phyloP scores from a whole-genome alignment of 1,140 invertebrate species.

The Drosophila rufa region DNA sequence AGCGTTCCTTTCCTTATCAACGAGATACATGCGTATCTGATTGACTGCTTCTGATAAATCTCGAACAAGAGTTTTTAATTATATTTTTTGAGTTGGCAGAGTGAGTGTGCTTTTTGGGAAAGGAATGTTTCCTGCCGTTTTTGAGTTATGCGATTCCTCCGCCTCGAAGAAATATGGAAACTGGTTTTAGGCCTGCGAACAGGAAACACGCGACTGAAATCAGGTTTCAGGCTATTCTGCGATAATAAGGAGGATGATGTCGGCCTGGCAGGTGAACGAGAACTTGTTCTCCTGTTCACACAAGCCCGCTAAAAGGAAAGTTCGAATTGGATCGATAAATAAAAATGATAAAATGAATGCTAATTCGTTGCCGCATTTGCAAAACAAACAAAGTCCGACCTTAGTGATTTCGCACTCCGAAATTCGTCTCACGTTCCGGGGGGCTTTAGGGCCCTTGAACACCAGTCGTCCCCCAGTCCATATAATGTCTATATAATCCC shows the following conservation, averaged over 20 bases:
- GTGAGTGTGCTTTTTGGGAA: conserved; percentile 7
- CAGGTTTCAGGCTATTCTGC: conserved; percentile 52
- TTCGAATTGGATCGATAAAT: conserved; percentile 23
- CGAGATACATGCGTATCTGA: conserved; percentile 44
- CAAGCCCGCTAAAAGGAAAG: conserved; percentile 53
- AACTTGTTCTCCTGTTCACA: conserved; percentile 66
- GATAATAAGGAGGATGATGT: conserved; percentile 27
- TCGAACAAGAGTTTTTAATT: conserved; percentile 72
- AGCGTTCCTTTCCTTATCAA: conserved; percentile 46
- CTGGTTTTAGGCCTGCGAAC: conserved; percentile 65
- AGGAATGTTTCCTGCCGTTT: conserved; percentile 50
- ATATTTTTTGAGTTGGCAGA: conserved; percentile 35
- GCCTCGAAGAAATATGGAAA: conserved; percentile 26
- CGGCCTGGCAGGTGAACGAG: conserved; percentile 38
- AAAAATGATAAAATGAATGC: conserved; percentile 54
- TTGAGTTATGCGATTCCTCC: conserved; percentile 59
- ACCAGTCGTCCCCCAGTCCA: conserved; percentile 8
- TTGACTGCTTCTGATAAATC: conserved; percentile 44
- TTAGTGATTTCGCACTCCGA: conserved; percentile 53
- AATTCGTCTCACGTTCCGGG: conserved; percentile 53
- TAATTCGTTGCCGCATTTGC: conserved; percentile 29
- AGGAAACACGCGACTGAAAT: conserved; percentile 69
- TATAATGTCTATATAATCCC: conserved; percentile 45
- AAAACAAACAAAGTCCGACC: conserved; percentile 58
- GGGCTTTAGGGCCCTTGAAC: conserved; percentile 52